These are phyloP conservation scores for Dromius quadrimaculatus DNA, from an alignment of 2,888 invertebrate genomes.

Conservation along the genomic window DNA sequence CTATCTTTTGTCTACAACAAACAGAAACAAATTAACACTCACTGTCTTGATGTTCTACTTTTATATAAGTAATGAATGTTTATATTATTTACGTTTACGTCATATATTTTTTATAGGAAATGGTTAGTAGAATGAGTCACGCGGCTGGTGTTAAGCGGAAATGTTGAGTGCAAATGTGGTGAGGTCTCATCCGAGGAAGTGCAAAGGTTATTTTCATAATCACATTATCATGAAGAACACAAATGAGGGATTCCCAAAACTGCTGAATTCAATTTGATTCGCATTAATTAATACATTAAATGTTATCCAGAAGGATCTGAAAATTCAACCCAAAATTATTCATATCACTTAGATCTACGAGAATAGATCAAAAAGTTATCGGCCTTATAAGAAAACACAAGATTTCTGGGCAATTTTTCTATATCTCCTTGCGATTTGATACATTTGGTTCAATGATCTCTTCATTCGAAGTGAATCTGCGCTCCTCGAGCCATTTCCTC, in stretches of 20 bases:
- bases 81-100: constrained; percentile 9
- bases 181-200: constrained; percentile 11
- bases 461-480: too few species aligned
- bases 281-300: too few species aligned
- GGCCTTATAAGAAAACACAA: too few species aligned
- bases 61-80: constrained; percentile 5
- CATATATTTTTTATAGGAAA: not conserved
- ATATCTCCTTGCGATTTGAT: too few species aligned
- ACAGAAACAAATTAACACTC: constrained; percentile 18
- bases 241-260: not conserved
- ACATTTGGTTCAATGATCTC: too few species aligned
- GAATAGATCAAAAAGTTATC: too few species aligned
- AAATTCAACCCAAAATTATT: too few species aligned
- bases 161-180: constrained; percentile 9
- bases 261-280: too few species aligned
- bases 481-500: too few species aligned
- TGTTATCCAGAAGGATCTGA: too few species aligned
- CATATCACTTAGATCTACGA: too few species aligned
- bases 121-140: not conserved
- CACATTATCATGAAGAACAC: not conserved
- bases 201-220: constrained; percentile 1
- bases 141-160: not conserved
- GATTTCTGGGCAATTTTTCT: too few species aligned
- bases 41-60: not conserved
- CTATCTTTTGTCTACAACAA: constrained; percentile 82